phyloP scores from a whole-genome alignment of 2,888 invertebrate species.

The Cloeon dipterum region DNA sequence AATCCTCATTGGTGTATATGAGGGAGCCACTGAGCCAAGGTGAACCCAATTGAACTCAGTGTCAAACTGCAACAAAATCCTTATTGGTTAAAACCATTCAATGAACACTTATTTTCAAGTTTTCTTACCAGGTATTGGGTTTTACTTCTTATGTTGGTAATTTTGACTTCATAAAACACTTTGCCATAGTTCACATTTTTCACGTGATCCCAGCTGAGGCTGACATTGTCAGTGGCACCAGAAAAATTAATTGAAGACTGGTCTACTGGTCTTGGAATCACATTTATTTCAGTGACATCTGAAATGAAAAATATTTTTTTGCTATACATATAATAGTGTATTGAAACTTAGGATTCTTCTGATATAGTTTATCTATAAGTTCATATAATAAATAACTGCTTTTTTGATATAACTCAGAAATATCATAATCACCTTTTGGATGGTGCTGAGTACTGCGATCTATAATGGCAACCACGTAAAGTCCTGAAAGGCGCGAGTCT shows the following conservation, averaged over 20 bases:
- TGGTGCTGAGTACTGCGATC: conserved; percentile 36
- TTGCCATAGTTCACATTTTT: conserved; percentile 52
- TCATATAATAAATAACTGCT: no score
- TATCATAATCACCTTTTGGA: background rate
- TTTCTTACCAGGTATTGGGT: conserved; percentile 32
- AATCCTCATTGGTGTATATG: conserved; percentile 47
- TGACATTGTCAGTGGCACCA: conserved; percentile 61
- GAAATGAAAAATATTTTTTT: conserved; percentile 4
- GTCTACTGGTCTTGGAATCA: conserved; percentile 51
- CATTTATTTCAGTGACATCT: conserved; percentile 23
- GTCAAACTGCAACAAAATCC: conserved; percentile 1
- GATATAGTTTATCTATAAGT: no score
- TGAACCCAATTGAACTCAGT: no score
- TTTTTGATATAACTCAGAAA: no score
- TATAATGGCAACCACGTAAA: conserved; percentile 45
- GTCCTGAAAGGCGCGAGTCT: conserved; percentile 23
- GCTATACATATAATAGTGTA: no score
- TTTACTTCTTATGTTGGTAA: no score
- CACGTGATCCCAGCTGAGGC: conserved; percentile 60
- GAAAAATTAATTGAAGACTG: conserved; percentile 37
- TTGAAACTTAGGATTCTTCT: no score
- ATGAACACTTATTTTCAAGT: conserved; percentile 21
- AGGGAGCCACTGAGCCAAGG: no score
- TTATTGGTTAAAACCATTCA: background rate
- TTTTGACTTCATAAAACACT: conserved; percentile 60